Evolutionary conservation across 1,140 invertebrate species (phyloP).

Genomic region (Philaenus spumarius): DNA sequence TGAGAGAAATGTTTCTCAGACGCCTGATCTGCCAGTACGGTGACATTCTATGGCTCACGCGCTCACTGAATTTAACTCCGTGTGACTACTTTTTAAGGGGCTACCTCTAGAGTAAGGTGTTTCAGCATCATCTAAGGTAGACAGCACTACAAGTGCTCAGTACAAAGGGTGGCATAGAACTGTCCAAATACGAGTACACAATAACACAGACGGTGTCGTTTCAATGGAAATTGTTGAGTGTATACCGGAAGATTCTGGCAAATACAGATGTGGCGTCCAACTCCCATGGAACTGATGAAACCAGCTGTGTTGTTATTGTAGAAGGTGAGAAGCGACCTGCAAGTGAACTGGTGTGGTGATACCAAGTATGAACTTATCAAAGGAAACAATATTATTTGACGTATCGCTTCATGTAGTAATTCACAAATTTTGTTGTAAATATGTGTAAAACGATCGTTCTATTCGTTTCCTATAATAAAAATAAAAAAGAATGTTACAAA

Average conservation of each 20-base stretch:
- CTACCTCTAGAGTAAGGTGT: background rate
- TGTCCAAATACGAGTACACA: constrained; percentile 84
- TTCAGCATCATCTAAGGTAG: background rate
- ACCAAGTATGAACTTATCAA: too few species aligned
- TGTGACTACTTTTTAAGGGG: background rate
- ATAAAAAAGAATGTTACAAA: too few species aligned
- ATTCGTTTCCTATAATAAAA: too few species aligned
- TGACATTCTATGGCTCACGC: too few species aligned
- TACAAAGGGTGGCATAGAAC: constrained; percentile 89
- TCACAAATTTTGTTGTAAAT: too few species aligned
- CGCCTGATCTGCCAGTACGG: too few species aligned
- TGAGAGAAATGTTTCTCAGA: background rate
- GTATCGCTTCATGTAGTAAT: too few species aligned
- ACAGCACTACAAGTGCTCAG: too few species aligned
- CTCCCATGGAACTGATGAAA: constrained; percentile 87
- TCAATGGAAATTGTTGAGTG: constrained; percentile 95
- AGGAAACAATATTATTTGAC: too few species aligned
- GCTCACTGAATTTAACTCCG: background rate
- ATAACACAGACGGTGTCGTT: constrained; percentile 91
- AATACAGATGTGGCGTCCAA: constrained; percentile 92
- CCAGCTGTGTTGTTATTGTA: constrained; percentile 91
- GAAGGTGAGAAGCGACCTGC: constrained; percentile 66
- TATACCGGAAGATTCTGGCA: constrained; percentile 89
- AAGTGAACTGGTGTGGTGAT: background rate
- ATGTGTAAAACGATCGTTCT: too few species aligned